Evolutionary conservation across 2,888 invertebrate species (phyloP), one percentile per base, ranked within the genome.

Genomic region (Ecliptopera silaceata): DNA sequence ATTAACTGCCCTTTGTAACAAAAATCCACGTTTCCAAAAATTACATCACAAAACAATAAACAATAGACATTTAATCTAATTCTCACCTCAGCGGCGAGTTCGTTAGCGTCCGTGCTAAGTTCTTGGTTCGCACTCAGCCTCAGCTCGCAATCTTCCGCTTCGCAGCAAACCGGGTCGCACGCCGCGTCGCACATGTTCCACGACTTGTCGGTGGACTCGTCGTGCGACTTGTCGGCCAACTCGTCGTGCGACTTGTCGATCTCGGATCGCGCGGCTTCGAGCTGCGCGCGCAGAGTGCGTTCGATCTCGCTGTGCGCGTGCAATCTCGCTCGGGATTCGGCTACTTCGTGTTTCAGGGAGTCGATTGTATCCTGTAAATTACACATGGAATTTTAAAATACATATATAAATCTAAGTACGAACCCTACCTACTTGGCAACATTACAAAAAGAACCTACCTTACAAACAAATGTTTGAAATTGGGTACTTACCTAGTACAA

Each of bases 301-400:
- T 91, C 91, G 52, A 87, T 83, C 76, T 91, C 90, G 69, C 89
- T 79, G 72, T 89, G 86, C 56, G 88, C 86, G 71, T 88, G 88
- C 59, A 91, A 64, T 17, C 90, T 84, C 59, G 84, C 81, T 55
- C 90, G 79, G 65, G 90, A 91, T 63, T 90, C 90, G 12, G 80
- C 81, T 13, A 91, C 90, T 74, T 92, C 92, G 61, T 84, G 86
- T 74, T 90, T 91, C 36, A 92, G 72, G 56, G 85, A 80, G 63
- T 88, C 91, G 67, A 92, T 88, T 62, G 90, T 90, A 62, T 82
- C 83, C 91, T 91, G 72, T n/a, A 81, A 72, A 41, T 29, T 34
- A 2, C 8, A 15, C 1, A 8, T 36, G 1, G 2, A 15, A 36
- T 36, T 10, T 2, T 15, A 15, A 15, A n/a, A n/a, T n/a, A n/a